Conservation (phyloP, 2,888 invertebrate genomes). For the Drosophila pseudotakahashii region DNA sequence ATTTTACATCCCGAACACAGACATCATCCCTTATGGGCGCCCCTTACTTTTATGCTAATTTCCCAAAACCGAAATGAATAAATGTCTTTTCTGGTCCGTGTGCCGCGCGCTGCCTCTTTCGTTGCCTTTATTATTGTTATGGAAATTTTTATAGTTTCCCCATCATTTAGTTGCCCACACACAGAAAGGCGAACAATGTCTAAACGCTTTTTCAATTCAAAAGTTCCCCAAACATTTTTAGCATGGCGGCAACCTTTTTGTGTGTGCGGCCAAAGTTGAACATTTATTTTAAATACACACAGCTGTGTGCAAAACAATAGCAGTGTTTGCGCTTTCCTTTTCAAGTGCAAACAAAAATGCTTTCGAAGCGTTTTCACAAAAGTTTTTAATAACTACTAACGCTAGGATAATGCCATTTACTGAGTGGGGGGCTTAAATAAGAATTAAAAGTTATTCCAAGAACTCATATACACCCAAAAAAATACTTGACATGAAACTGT, state of each 20-base stretch:
- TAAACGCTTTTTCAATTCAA: conserved; percentile 76
- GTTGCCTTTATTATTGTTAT: conserved; percentile 74
- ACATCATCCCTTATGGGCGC: conserved; percentile 38
- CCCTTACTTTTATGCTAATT: conserved; percentile 76
- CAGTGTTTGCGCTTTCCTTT: background rate
- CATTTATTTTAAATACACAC: conserved; percentile 63
- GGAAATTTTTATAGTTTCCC: conserved; percentile 79
- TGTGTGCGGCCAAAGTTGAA: conserved; percentile 59
- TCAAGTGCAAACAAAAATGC: background rate
- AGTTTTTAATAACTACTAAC: background rate
- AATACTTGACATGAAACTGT: no score
- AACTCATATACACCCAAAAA: no score
- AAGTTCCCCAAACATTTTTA: conserved; percentile 42
- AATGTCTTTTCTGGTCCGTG: conserved; percentile 61
- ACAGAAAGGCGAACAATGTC: conserved; percentile 23
- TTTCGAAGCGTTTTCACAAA: background rate
- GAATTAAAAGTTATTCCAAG: no score
- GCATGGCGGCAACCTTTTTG: conserved; percentile 46
- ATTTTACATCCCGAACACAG: conserved; percentile 1
- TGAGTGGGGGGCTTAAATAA: background rate
- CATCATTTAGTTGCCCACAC: conserved; percentile 66
- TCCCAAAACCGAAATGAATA: conserved; percentile 71
- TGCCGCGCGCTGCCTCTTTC: conserved; percentile 36
- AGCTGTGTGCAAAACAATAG: conserved; percentile 15
- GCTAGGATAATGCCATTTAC: background rate